Evolutionary conservation across 2,888 invertebrate species (phyloP), one percentile per base, ranked within the genome.

Genomic region (Tridacna gigas): DNA sequence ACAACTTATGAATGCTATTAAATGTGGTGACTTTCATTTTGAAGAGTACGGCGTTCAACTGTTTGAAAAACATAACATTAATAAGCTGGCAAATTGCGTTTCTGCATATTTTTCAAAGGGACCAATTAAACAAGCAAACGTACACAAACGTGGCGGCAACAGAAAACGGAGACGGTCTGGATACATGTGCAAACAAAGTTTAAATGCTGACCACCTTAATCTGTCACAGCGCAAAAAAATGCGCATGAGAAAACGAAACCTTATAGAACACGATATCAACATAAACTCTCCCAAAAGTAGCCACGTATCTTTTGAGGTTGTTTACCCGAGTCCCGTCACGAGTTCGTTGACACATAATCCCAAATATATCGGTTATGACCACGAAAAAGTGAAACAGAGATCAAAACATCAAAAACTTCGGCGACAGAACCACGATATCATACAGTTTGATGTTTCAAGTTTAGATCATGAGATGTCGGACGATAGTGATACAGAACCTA

Each of bases 261-360:
- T 13, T 63, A 63, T 69, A 37, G 73, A 75, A 51, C 25, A 66
- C 48, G 56, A 56, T 20, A 9, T 3, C 20, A 11, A 20, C 56
- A 1, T 20, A 60, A 71, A 25, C 45, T 1, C 22, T 9, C 22
- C 47, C 51, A 61, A n/a, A 56, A 0, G 37, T 37, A 79, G 81
- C 5, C 83, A 85, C 47, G 56, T 91, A 0, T 66, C 80, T 15
- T 89, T 88, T 51, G 88, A 91, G 25, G 86, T 90, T 9, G 65
- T 82, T 22, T 84, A 86, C 25, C 90, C 90, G 45, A 77, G 83
- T 67, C 88, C 91, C 9, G 76, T 48, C 5, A 79, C 83, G 20
- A 89, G 87, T 61, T 90, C 88, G 11, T 61, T 90, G 11, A 82
- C 88, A 2, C 89, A 90, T 66, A 88, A 89, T 65, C 74, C 83